Conservation (phyloP, 2,888 invertebrate genomes). For the Cataglyphis rosenhaueri region DNA sequence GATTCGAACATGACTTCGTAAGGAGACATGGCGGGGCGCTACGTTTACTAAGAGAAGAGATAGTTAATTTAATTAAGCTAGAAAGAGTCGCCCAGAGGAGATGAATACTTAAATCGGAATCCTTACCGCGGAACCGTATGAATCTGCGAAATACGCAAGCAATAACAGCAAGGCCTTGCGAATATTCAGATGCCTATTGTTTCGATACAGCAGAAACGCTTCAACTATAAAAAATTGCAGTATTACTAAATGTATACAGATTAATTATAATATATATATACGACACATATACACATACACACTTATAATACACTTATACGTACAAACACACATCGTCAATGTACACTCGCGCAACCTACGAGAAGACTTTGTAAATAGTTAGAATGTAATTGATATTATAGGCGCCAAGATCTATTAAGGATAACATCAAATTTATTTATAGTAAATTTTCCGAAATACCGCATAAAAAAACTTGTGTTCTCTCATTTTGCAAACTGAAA, state of each 20-base stretch:
- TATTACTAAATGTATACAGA: slow-evolving; percentile 84
- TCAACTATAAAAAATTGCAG: slow-evolving; percentile 84
- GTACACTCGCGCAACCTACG: slow-evolving; percentile 68
- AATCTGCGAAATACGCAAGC: slow-evolving; percentile 70
- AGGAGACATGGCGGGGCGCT: slow-evolving; percentile 40
- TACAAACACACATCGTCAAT: slow-evolving; percentile 59
- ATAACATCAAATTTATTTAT: slow-evolving; percentile 83
- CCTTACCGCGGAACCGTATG: slow-evolving; percentile 31
- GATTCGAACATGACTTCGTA: slow-evolving; percentile 57
- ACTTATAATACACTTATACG: slow-evolving; percentile 63
- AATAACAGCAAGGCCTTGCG: slow-evolving; percentile 76
- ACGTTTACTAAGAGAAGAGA: slow-evolving; percentile 45
- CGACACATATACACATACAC: slow-evolving; percentile 54
- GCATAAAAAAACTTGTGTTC: slow-evolving; percentile 55
- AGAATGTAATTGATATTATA: slow-evolving; percentile 79
- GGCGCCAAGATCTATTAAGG: slow-evolving; percentile 79
- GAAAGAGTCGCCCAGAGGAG: slow-evolving; percentile 47
- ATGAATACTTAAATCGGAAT: slow-evolving; percentile 55
- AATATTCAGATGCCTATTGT: slow-evolving; percentile 72
- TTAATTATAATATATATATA: slow-evolving; percentile 61
- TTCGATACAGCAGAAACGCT: slow-evolving; percentile 74
- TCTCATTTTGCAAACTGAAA: slow-evolving; percentile 22
- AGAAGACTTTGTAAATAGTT: slow-evolving; percentile 84
- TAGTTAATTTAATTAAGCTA: slow-evolving; percentile 68
- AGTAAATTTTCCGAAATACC: slow-evolving; percentile 83